These are phyloP conservation scores for Phalacrocorax pelagicus DNA, from an alignment of 2,113 vertebrate genomes.

Conservation along the genomic window DNA sequence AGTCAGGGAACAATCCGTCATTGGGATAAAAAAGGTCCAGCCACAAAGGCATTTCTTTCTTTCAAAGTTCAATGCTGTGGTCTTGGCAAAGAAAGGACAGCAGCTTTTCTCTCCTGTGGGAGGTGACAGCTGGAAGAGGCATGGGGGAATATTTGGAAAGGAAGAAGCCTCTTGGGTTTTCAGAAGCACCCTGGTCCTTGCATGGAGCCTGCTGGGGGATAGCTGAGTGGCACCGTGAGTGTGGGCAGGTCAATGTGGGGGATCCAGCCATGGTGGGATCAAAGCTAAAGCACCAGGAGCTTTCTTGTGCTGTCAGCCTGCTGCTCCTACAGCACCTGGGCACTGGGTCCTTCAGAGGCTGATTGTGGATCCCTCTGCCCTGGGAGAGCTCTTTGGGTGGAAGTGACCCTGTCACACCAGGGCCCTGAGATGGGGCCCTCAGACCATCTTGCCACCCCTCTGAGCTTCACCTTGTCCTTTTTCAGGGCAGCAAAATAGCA, in stretches of 20 bases:
- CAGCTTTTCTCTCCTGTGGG: background rate
- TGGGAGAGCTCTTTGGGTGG: background rate
- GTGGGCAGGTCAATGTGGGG: accelerated
- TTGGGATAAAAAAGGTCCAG: accelerated
- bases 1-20: background rate
- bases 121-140: background rate
- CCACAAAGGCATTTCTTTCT: background rate
- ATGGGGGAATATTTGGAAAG: background rate
- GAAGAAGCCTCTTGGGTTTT: background rate
- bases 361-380: background rate
- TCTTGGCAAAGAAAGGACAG: background rate
- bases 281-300: background rate
- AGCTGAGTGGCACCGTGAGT: background rate
- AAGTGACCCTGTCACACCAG: background rate
- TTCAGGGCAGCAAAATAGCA: background rate
- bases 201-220: background rate
- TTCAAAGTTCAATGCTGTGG: background rate
- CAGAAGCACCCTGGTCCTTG: background rate
- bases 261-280: background rate
- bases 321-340: background rate
- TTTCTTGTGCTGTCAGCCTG: background rate
- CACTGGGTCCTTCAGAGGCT: background rate
- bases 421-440: background rate
- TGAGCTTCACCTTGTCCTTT: background rate
- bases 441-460: background rate